Conservation (phyloP, 2,797 vertebrate genomes). For the Syngnathus rostellatus region DNA sequence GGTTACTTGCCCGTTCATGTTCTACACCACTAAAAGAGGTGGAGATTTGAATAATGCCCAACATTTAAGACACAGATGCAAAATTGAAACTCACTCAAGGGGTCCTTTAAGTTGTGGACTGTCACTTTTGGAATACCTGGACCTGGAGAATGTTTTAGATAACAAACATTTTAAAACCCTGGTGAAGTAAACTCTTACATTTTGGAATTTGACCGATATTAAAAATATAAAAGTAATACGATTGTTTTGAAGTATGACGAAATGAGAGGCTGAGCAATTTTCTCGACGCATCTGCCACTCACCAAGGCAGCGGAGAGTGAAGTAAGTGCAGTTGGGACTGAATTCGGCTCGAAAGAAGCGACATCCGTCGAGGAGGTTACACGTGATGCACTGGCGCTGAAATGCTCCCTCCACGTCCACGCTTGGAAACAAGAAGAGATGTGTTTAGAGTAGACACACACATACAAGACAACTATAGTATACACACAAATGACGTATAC, state of each 20-base stretch:
- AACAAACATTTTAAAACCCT: not conserved
- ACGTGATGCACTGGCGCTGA: constrained; percentile 71
- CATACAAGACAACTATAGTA: not conserved
- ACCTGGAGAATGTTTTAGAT: constrained; percentile 50
- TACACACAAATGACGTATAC: not conserved
- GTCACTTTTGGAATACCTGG: constrained; percentile 76
- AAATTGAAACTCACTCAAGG: constrained; percentile 63
- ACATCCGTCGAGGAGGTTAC: constrained; percentile 68
- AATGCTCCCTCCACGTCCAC: constrained; percentile 71
- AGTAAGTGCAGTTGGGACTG: constrained; percentile 71
- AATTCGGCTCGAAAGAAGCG: constrained; percentile 70
- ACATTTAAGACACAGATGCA: not conserved
- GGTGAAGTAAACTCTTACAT: not conserved
- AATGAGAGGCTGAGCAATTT: not conserved
- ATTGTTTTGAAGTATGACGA: too few species aligned
- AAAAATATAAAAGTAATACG: too few species aligned
- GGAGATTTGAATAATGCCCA: too few species aligned
- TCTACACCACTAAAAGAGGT: too few species aligned
- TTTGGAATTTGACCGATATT: not conserved
- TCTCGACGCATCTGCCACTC: constrained; percentile 6
- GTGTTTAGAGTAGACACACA: not conserved
- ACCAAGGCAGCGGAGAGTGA: constrained; percentile 76
- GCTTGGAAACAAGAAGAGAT: constrained; percentile 41
- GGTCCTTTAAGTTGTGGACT: constrained; percentile 69
- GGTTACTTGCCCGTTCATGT: too few species aligned